Conservation (phyloP, 2,797 vertebrate genomes). For the Hydrophis major region DNA sequence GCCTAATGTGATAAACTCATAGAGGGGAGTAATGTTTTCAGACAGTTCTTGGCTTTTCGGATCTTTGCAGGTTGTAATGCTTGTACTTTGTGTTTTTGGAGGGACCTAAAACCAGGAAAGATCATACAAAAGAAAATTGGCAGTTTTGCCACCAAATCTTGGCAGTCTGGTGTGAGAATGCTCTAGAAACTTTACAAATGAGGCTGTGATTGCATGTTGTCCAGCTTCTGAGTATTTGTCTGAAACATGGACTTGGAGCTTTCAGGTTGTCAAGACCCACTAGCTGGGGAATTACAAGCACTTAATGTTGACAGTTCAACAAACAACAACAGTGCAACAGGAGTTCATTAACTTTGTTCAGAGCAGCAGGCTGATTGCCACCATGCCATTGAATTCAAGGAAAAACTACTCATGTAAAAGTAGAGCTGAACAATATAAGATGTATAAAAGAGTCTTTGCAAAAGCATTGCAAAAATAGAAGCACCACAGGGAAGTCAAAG, state of each 20-base stretch:
- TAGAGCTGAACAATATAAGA: neutral
- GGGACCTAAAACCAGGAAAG: neutral
- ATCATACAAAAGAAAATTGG: neutral
- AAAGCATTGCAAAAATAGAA: neutral
- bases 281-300: neutral
- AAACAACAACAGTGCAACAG: neutral
- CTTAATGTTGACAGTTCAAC: neutral
- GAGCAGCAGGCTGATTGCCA: neutral
- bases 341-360: neutral
- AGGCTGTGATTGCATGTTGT: neutral
- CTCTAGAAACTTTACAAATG: neutral
- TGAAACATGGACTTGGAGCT: neutral
- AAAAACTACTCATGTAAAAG: neutral
- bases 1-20: neutral
- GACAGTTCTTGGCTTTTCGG: neutral
- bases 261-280: neutral
- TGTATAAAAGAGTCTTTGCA: neutral
- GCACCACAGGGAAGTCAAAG: neutral
- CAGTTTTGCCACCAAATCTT: neutral
- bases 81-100: neutral
- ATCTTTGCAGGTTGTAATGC: neutral
- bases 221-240: neutral
- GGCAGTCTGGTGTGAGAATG: neutral
- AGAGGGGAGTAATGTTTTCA: neutral
- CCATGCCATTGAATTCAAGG: neutral